Conservation (phyloP, 2,797 vertebrate genomes). For the Halcyon badia region DNA sequence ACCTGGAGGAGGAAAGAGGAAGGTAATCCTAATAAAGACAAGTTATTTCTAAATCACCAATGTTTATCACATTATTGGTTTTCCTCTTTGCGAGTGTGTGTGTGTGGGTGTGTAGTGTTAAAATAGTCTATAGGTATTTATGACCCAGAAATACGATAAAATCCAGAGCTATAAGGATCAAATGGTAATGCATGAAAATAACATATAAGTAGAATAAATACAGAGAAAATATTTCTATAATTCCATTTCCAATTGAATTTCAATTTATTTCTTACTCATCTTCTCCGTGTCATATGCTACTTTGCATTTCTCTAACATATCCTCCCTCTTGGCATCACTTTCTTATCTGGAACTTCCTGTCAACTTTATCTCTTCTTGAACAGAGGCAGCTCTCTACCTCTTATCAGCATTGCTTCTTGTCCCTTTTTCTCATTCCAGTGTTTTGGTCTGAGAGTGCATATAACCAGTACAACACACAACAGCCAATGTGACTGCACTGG, state of each 20-base stretch:
- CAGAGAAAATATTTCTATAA: background rate
- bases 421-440: background rate
- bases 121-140: background rate
- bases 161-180: background rate
- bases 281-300: background rate
- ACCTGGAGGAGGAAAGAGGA: constrained; percentile 78
- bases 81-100: background rate
- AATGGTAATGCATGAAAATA: background rate
- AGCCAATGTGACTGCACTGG: accelerated
- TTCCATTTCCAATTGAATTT: background rate
- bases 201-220: background rate
- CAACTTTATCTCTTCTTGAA: background rate
- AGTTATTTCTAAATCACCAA: background rate
- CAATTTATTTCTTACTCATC: background rate
- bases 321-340: background rate
- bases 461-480: background rate
- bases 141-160: background rate
- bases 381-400: background rate
- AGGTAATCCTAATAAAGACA: constrained; percentile 8
- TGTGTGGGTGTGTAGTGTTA: background rate
- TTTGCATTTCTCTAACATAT: background rate
- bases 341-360: background rate
- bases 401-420: background rate
- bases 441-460: background rate
- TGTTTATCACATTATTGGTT: background rate